A percentile compares a stretch with the other conserved stretches of the same genome.
Evolutionary conservation across 2,888 invertebrate genomes (phyloP).

Genomic region (Drosophila pegasa): DNA sequence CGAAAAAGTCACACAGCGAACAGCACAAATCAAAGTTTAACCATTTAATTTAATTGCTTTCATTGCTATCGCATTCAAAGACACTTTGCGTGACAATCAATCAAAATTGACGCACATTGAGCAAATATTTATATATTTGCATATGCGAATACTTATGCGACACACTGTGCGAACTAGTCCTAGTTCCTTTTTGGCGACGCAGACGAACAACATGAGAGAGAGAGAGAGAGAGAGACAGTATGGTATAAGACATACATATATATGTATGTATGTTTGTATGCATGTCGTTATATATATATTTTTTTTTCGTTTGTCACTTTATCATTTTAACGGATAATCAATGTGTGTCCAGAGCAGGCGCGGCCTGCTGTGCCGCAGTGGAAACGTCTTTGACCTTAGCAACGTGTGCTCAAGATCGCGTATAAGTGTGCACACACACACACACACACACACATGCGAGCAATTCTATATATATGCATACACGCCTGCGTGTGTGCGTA

Average conservation of each 20-base stretch:
- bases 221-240: too few species aligned
- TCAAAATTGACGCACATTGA: conserved; percentile 3
- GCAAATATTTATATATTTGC: not conserved
- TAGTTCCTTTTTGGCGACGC: conserved; percentile 1
- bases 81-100: conserved; percentile 36
- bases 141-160: not conserved
- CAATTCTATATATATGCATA: conserved; percentile 5
- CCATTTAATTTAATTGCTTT: conserved; percentile 30
- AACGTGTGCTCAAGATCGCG: conserved; percentile 63
- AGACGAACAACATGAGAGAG: too few species aligned
- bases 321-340: conserved; percentile 54
- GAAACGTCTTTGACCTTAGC: conserved; percentile 68
- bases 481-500: conserved; percentile 3
- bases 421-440: conserved; percentile 18
- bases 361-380: conserved; percentile 23
- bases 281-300: not conserved
- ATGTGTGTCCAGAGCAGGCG: conserved; percentile 32
- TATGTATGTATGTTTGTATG: not conserved
- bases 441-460: not conserved
- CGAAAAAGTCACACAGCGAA: conserved; percentile 15
- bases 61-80: conserved; percentile 25
- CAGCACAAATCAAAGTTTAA: conserved; percentile 33
- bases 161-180: not conserved
- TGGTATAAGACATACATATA: not conserved
- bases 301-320: conserved; percentile 17